Evolutionary conservation across 2,888 invertebrate species (phyloP).

Genomic region (Eupithecia subumbrata): DNA sequence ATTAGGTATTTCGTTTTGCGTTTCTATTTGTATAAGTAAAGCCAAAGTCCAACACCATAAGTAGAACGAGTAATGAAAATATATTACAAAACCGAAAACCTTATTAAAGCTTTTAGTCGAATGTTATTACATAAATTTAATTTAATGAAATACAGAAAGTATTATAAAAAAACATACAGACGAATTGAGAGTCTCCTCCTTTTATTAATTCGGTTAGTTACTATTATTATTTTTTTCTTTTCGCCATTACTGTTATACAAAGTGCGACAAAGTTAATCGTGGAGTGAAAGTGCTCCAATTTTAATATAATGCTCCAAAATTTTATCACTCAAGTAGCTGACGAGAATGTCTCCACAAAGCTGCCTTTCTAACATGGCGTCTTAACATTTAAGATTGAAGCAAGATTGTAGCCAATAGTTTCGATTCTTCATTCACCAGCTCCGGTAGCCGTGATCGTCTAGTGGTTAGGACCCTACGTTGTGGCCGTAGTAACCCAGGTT

Average conservation of each 20-base stretch:
- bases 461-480: conserved; percentile 89
- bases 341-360: neutral
- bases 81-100: too few species aligned
- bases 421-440: conserved; percentile 48
- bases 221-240: too few species aligned
- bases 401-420: conserved; percentile 26
- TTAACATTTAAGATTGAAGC: conserved; percentile 18
- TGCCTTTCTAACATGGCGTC: conserved; percentile 21
- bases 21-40: too few species aligned
- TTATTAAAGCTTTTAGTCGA: too few species aligned
- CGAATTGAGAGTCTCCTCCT: too few species aligned
- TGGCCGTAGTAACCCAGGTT: conserved; percentile 90
- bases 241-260: neutral
- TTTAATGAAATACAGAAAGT: too few species aligned
- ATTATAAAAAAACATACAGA: too few species aligned
- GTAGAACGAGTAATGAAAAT: too few species aligned
- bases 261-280: conserved; percentile 3
- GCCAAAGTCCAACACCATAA: too few species aligned
- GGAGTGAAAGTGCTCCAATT: conserved; percentile 46
- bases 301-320: conserved; percentile 23
- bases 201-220: too few species aligned
- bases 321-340: conserved; percentile 12
- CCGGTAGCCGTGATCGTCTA: conserved; percentile 87
- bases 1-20: too few species aligned
- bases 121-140: too few species aligned